Evolutionary conservation across 2,888 invertebrate species (phyloP), one percentile per base, ranked within the genome.

Genomic region (Schrankia costaestrigalis): DNA sequence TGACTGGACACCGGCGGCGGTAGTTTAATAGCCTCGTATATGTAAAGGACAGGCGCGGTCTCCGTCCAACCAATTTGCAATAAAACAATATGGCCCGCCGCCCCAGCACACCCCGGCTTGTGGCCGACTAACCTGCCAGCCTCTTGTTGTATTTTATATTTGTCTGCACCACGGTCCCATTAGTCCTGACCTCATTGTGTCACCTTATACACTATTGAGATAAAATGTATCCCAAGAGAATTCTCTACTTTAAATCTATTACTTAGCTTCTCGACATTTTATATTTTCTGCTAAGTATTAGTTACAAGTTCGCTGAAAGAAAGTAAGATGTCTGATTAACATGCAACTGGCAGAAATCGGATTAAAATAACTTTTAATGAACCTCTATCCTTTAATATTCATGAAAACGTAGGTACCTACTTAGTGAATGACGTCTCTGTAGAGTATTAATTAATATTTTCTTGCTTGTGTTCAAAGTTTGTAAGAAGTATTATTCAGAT

Each of bases 51-150:
- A 84, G 78, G 72, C 79, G 77, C 78, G 79, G 78, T 74, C 70
- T 76, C 74, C 78, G 79, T 78, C 81, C 80, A 83, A 81, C 84
- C 86, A 87, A 87, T 87, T 87, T 87, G 86, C 86, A 86, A 86
- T 87, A 87, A 87, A 86, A 87, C 84, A 87, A 86, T 86, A 86
- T 78, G 76, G 81, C 76, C 63, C 63, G 50, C 63, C 63, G 63
- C 59, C 64, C 63, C 63, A 62, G 65, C 65, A 67, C 67, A 63
- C 61, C 63, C 68, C 62, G 51, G 72, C 67, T 68, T 73, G 72
- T 57, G 71, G 68, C 68, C 60, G 64, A 49, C 45, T 56, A 55
- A 62, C 56, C 50, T 40, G 39, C 41, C 56, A 62, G 59, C 58
- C 68, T 62, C 69, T 67, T 69, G 60, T 66, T 72, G 58, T 63